Percentiles rank a stretch among this genome's conserved stretches.
Conservation (phyloP, 1,140 invertebrate genomes). For the Harpegnathos saltator region DNA sequence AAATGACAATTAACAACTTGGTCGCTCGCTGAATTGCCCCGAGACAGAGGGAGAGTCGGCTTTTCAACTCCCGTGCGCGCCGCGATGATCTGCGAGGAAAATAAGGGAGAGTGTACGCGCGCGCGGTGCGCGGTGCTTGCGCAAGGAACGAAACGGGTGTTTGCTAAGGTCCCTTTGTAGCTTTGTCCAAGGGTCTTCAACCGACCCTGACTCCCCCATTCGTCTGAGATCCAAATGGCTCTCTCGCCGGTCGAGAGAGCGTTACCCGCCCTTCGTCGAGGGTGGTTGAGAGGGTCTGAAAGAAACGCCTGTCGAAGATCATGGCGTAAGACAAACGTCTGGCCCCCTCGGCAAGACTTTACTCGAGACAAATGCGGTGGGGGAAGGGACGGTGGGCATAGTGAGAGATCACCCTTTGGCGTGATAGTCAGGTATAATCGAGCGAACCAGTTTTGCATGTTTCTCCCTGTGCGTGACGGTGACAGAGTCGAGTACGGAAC, state of each 20-base stretch:
- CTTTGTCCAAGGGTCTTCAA: constrained; percentile 27
- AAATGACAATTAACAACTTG: constrained; percentile 39
- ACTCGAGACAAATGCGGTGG: not conserved
- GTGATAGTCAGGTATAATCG: constrained; percentile 22
- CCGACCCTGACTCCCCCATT: not conserved
- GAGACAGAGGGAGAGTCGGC: not conserved
- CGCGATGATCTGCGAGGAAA: constrained; percentile 36
- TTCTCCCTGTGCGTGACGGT: not conserved
- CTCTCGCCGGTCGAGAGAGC: constrained; percentile 23
- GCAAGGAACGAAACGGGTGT: constrained; percentile 16
- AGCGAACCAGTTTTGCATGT: not conserved
- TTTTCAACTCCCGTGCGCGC: not conserved
- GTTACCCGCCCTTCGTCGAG: constrained; percentile 20
- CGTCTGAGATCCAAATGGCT: constrained; percentile 46
- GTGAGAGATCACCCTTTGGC: too few species aligned
- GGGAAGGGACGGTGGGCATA: too few species aligned
- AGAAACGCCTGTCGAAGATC: constrained; percentile 49
- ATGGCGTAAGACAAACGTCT: constrained; percentile 40
- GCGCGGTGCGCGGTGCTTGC: not conserved
- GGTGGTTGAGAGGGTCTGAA: not conserved
- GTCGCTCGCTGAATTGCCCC: constrained; percentile 13
- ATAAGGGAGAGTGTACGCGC: not conserved
- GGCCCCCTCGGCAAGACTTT: constrained; percentile 9
- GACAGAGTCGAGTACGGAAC: not conserved
- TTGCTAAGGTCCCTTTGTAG: constrained; percentile 59